Evolutionary conservation across 2,113 vertebrate species (phyloP), one percentile per base, ranked within the genome.

Genomic region (Mesocricetus auratus): DNA sequence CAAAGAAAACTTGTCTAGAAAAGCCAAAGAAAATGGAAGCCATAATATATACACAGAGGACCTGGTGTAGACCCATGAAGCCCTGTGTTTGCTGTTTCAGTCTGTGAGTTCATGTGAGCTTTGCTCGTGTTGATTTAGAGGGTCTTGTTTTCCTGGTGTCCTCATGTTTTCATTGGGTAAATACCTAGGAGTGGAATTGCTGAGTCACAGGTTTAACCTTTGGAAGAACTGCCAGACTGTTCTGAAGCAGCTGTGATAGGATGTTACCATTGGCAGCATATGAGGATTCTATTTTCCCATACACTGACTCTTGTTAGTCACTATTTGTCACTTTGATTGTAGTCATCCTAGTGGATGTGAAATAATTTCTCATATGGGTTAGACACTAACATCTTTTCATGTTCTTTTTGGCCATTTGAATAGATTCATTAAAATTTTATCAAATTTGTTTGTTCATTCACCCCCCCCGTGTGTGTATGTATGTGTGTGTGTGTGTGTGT

Each of bases 361-460:
- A 93, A 60, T 53, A 39, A 10, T 75, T 78, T 79, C 66, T 92
- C 56, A 78, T 36, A 33, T 78, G 79, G 13, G 73, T 94, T 94
- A 56, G 71, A 86, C 75, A 64, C 50, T 96, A 91, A 93, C n/a
- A 95, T 87, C 26, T 88, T 95, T 95, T 96, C 62, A 75, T 85
- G 69, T 56, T 64, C 89, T 90, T 85, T 26, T 50, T 77, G 66
- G 22, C 10, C n/a, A 92, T 94, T 94, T 89, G 71, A 47, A 69
- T 68, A 69, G 64, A 68, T n/a, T 69, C 6, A 5, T 36, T 86
- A 36, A 86, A 68, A 66, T 45, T 66, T 33, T 66, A 66, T 66
- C 66, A 45, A 19, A 47, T 66, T 64, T 62, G 39, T 85, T 60
- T 9, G 42, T 83, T 45, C 39, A 85, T 39, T 39, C n/a, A 81